phyloP scores from a whole-genome alignment of 2,888 invertebrate species.

The Rhyacophila evoluta region DNA sequence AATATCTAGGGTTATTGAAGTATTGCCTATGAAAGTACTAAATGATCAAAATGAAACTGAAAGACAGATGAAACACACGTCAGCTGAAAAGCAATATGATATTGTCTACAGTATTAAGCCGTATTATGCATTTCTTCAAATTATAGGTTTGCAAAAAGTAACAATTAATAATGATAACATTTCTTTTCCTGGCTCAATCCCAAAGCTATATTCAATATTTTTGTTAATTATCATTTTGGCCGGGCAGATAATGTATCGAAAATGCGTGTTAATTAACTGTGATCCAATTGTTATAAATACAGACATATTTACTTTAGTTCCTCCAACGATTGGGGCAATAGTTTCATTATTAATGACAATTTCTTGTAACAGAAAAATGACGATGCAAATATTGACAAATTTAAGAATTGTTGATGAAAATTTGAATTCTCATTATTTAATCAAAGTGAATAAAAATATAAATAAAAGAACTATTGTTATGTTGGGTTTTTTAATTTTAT shows the following conservation, averaged over 20 bases:
- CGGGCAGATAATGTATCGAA: background rate
- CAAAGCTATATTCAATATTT: background rate
- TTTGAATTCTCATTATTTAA: background rate
- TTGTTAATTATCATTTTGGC: background rate
- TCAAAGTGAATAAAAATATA: background rate
- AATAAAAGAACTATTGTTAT: background rate
- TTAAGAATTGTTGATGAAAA: constrained; percentile 32
- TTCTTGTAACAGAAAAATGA: constrained; percentile 30
- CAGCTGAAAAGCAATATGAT: background rate
- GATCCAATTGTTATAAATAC: constrained; percentile 29
- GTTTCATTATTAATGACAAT: constrained; percentile 32
- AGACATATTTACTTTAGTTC: constrained; percentile 29
- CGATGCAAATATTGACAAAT: constrained; percentile 28
- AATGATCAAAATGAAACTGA: background rate
- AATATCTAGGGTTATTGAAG: background rate
- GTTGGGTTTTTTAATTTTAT: background rate
- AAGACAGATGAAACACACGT: no score
- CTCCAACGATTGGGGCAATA: constrained; percentile 27
- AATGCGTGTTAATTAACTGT: no score
- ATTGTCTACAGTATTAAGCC: constrained; percentile 28
- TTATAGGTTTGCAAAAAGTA: constrained; percentile 36
- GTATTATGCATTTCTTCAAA: constrained; percentile 26
- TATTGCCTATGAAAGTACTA: background rate
- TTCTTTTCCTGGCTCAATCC: background rate
- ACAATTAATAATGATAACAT: background rate